Evolutionary conservation across 2,113 vertebrate genomes (phyloP), one percentile per base, ranked within the genome.

Genomic region (Amazona vittata): DNA sequence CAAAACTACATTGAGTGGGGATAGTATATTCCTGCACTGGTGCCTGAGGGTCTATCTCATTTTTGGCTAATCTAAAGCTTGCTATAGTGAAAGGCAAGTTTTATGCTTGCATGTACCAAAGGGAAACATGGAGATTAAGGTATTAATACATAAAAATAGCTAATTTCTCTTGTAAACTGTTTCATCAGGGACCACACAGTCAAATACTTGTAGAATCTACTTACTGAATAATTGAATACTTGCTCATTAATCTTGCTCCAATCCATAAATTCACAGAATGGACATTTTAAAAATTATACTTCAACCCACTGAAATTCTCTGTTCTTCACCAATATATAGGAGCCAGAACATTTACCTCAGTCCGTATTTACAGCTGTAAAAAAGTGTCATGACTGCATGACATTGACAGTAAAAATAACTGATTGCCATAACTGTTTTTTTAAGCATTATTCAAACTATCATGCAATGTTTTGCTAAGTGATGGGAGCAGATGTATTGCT

Each of bases 401-500:
- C 52, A 39, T 15, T 50, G 46, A 73, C 18, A 39, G 44, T 41
- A 67, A 86, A 86, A 44, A 29, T 44, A 76, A 39, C 31, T 15
- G 24, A 47, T 7, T 52, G 3, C 11, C 41, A 22, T 31, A 24
- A 1, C 11, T 31, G 4, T 6, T 83, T 47, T 78, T 69, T 31
- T n/a, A 83, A 84, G 28, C 6, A 12, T 77, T 81, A 83, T 63
- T 19, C 37, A 37, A 64, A 22, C 29, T 86, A 15, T 31, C 28
- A 47, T 26, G 11, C 26, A n/a, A 28, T 20, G 29, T 39, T 89
- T 68, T 47, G 19, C 4, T 10, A 39, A 47, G 49, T 17, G 31
- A 47, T 19, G 25, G 24, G 18, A 92, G 29, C 4, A 73, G 59
- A 39, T 0, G 0, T 44, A 33, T 15, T 1, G 0, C 43, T 86